Evolutionary conservation across 1,140 invertebrate species (phyloP), one percentile per base, ranked within the genome.

Genomic region (Drosophila sucinea): DNA sequence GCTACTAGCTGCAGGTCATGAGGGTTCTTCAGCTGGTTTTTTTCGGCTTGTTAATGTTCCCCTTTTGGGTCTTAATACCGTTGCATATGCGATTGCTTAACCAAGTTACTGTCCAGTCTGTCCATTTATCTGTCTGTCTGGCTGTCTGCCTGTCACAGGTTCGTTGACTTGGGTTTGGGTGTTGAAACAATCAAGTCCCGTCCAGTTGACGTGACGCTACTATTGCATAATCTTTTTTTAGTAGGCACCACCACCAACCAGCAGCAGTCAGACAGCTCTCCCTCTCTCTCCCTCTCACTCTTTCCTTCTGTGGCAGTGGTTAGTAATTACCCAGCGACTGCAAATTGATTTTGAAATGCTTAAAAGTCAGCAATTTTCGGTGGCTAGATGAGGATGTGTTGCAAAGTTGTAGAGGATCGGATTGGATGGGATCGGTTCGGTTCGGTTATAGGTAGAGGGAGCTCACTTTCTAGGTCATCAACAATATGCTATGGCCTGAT

Each of bases 141-240:
- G 10, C 17, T 47, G 44, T 47, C 41, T 6, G 17, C 23, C 79
- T 87, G 83, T 87, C 84, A 77, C 79, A 89, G 76, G 83, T 87
- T 87, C 83, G 80, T 89, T 87, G 83, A 87, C 82, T 87, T 55
- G 60, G 3, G 38, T 47, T 67, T 29, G 35, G 77, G 79, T 87
- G 83, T 87, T 87, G 83, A 87, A 87, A 87, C 79, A 79, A 87
- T 87, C 83, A 83, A 75, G 83, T 87, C 70, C 73, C 67, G 56
- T 74, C 80, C 67, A 63, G 67, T 68, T 75, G 74, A 71, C 82
- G 70, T 79, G 74, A 80, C 67, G 63, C 47, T 74, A 60, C 75
- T 61, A 71, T 87, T 87, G 83, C 83, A 87, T 87, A 87, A 87
- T 83, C 70, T 60, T 25, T 58, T 25, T 44, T 8, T n/a, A 17